Evolutionary conservation across 2,113 vertebrate species (phyloP), one percentile per base, ranked within the genome.

Genomic region (Semicossyphus pulcher): DNA sequence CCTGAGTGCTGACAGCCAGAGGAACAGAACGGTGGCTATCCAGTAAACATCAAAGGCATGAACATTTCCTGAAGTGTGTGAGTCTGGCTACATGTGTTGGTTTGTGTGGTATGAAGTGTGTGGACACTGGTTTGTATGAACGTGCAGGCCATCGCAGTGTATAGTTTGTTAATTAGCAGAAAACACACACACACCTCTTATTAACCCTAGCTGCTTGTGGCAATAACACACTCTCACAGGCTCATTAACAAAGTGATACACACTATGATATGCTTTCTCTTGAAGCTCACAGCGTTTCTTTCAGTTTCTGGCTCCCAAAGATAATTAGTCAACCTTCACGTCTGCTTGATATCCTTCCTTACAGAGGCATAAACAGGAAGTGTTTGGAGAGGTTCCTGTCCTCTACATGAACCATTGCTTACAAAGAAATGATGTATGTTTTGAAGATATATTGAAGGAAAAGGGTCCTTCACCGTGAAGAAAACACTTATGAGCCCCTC

Each of bases 111-210:
- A 29, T n/a, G 21, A 48, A 36, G 25, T 54, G 28, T 0, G 29
- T 42, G 44, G 12, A 29, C 56, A 15, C 14, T 18, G 37, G 47
- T 29, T 45, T 18, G 12, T 20, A 34, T 48, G 29, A 32, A 28
- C 0, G 18, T 18, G 5, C 21, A 7, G 37, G 28, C 16, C 45
- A 54, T 51, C 16, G 0, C 60, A 20, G 28, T 10, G 28, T 25
- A 42, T 53, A 20, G 28, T 26, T 34, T 72, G 16, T 70, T 74
- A 66, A 83, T 85, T 59, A 69, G 36, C 51, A 10, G 10, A 44
- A 41, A 44, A 41, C 23, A 48, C 16, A 49, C 51, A 58, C 44
- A 60, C 37, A 10, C 4, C 39, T 54, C 28, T 20, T 48, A 44
- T 57, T 72, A 18, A 16, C 18, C 39, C 10, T 3, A 16, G 58